A percentile compares a stretch with the other conserved stretches of the same genome.
Conservation (phyloP, 2,797 vertebrate species). For the Linurgus olivaceus region DNA sequence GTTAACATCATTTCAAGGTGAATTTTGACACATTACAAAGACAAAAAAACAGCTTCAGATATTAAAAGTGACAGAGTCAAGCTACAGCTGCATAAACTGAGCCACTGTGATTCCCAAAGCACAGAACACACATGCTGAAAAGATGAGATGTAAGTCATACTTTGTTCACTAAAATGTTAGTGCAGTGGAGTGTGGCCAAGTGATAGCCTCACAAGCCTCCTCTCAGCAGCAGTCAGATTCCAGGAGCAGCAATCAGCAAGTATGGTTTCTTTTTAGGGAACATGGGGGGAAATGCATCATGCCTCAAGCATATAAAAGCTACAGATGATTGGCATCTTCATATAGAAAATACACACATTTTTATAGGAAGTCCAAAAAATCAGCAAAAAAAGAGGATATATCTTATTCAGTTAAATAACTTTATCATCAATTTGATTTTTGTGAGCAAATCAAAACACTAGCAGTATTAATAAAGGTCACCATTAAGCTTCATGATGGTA, state of each 20-base stretch:
- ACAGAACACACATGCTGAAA: not conserved
- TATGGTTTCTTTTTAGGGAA: not conserved
- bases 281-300: accelerated
- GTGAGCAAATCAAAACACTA: not conserved
- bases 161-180: not conserved
- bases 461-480: not conserved
- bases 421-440: not conserved
- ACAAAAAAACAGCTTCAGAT: not conserved
- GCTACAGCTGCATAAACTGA: not conserved
- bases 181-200: not conserved
- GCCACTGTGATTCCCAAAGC: not conserved
- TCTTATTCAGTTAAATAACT: not conserved
- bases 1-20: not conserved
- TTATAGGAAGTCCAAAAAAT: not conserved
- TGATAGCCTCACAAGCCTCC: not conserved
- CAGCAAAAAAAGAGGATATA: not conserved
- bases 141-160: not conserved
- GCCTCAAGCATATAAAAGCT: not conserved
- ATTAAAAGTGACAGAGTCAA: not conserved
- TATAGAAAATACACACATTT: not conserved
- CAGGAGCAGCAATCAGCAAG: not conserved
- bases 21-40: not conserved
- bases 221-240: not conserved
- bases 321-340: not conserved
- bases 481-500: not conserved